A percentile compares a stretch with the other conserved stretches of the same genome.
Evolutionary conservation across 2,113 vertebrate genomes (phyloP).

Genomic region (Pterocles orientalis): DNA sequence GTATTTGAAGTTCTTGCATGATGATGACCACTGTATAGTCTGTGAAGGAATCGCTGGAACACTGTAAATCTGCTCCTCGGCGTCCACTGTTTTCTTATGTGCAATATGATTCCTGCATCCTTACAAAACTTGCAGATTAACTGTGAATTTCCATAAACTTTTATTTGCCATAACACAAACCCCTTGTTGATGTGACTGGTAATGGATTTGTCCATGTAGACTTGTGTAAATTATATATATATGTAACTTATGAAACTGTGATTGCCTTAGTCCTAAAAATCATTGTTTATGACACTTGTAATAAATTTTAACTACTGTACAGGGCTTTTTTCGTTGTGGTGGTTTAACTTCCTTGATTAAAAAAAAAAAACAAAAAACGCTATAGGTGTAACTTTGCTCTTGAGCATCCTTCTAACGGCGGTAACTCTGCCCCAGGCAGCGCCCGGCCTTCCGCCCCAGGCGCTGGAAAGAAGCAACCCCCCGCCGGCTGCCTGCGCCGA

Average conservation of each 20-base stretch:
- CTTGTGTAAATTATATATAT: slow-evolving; percentile 76
- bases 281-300: slow-evolving; percentile 76
- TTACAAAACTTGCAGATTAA: slow-evolving; percentile 81
- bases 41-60: slow-evolving; percentile 78
- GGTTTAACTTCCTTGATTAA: neutral
- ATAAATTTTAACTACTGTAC: slow-evolving; percentile 76
- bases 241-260: slow-evolving; percentile 77
- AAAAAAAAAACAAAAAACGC: neutral
- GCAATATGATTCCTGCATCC: slow-evolving; percentile 86
- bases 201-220: slow-evolving; percentile 68
- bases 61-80: slow-evolving; percentile 73
- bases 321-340: neutral
- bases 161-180: slow-evolving; percentile 79
- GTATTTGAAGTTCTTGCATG: slow-evolving; percentile 81
- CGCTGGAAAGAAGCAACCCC: neutral
- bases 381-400: neutral
- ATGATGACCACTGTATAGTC: slow-evolving; percentile 81
- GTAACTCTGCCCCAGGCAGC: no score
- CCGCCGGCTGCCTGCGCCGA: no score
- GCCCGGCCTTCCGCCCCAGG: no score
- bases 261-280: slow-evolving; percentile 74
- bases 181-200: slow-evolving; percentile 74
- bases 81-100: slow-evolving; percentile 78
- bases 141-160: slow-evolving; percentile 84
- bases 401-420: no score